Evolutionary conservation across 2,888 invertebrate species (phyloP), one percentile per base, ranked within the genome.

Genomic region (Cryptus armator): DNA sequence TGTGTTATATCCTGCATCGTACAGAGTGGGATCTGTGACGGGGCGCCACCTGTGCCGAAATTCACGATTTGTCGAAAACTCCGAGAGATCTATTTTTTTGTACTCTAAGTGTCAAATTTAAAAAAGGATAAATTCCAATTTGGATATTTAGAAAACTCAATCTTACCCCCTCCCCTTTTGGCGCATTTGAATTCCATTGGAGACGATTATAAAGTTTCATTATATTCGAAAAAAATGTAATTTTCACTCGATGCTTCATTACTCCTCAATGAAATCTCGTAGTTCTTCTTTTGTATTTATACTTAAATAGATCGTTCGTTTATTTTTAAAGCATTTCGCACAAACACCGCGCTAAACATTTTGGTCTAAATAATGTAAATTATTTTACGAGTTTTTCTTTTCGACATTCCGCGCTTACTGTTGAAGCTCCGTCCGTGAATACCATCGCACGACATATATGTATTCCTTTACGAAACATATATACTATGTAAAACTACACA

Each of bases 301-400:
- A 7, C 53, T 88, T 90, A 90, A 90, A 90, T 91, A 90, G 88
- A 92, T 89, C 90, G 91, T 81, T 56, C n/a, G 74, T 78, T 77
- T 78, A 91, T 92, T 92, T 53, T 53, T 10, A 86, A 92, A 92
- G 91, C 91, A 89, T 91, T 88, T 91, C 89, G 88, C 90, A 91
- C 89, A 91, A 92, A 88, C 90, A 89, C 87, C 87, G 89, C 86
- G 89, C 90, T 92, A 91, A 89, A 92, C 89, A 91, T 87, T 88
- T 19, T 19, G 88, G 82, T 88, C 90, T 91, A 89, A 86, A 87
- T 89, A 90, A 86, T 80, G 90, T 88, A 90, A 91, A 91, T 92
- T 88, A 90, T 88, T 88, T 86, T 43, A 76, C 43, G 64, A 67
- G 44, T 51, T 66, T 29, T 29, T 51, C 1, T 29, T 29, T 67